A percentile compares a stretch with the other conserved stretches of the same genome.
These are phyloP conservation scores for Drosophila mulleri DNA, from an alignment of 2,888 invertebrate species.

Conservation along the genomic window DNA sequence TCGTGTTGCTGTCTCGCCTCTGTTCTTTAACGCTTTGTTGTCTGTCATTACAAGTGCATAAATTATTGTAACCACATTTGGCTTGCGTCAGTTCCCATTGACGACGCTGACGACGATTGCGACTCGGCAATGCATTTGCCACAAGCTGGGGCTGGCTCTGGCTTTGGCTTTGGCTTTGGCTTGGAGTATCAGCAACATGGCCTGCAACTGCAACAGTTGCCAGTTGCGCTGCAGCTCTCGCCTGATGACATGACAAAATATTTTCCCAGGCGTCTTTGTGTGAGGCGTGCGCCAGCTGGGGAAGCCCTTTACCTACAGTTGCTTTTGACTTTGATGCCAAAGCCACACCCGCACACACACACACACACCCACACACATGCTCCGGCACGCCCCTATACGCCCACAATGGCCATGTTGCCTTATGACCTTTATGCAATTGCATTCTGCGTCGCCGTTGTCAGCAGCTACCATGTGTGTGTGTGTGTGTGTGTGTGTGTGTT, in stretches of 20 bases:
- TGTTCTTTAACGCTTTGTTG: slow-evolving; percentile 79
- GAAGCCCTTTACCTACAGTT: slow-evolving; percentile 37
- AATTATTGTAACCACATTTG: slow-evolving; percentile 82
- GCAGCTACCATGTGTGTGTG: slow-evolving; percentile 22
- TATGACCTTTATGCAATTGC: slow-evolving; percentile 79
- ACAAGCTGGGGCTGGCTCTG: neutral
- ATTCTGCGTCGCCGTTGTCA: slow-evolving; percentile 63
- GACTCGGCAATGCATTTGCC: slow-evolving; percentile 24
- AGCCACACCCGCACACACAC: slow-evolving; percentile 31
- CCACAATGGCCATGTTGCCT: slow-evolving; percentile 49
- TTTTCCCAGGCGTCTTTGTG: slow-evolving; percentile 74
- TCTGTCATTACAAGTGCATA: slow-evolving; percentile 82
- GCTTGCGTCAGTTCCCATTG: slow-evolving; percentile 69
- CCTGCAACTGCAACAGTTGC: slow-evolving; percentile 69
- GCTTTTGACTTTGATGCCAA: slow-evolving; percentile 76
- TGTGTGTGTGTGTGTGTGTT: neutral
- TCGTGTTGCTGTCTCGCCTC: neutral
- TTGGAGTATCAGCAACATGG: slow-evolving; percentile 52
- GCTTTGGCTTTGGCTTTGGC: slow-evolving; percentile 1
- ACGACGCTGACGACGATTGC: slow-evolving; percentile 34
- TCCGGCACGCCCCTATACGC: slow-evolving; percentile 13
- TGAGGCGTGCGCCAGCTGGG: slow-evolving; percentile 11
- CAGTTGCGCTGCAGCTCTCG: slow-evolving; percentile 30
- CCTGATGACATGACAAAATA: slow-evolving; percentile 80
- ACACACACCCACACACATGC: slow-evolving; percentile 6